A percentile compares a stretch with the other conserved stretches of the same genome.
phyloP scores from a whole-genome alignment of 2,888 invertebrate species.

The Scaptomyza flava region DNA sequence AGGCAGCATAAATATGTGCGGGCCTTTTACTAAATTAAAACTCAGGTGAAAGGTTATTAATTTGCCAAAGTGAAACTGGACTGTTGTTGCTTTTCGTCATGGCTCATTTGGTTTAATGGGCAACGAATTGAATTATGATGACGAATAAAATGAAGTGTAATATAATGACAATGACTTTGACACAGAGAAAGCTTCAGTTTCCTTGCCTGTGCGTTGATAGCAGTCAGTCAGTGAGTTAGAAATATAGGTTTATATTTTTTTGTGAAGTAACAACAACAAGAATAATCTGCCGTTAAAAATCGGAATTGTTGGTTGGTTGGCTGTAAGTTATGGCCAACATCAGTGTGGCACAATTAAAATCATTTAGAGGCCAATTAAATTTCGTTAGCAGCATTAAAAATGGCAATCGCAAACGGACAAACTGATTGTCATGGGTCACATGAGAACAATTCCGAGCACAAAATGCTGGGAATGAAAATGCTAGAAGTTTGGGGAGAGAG shows the following conservation, averaged over 20 bases:
- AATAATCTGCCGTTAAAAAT: background rate
- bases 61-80: conserved; percentile 65
- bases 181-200: conserved; percentile 7
- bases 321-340: conserved; percentile 75
- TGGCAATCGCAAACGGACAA: conserved; percentile 43
- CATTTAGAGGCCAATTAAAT: conserved; percentile 80
- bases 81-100: conserved; percentile 34
- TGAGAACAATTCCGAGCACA: conserved; percentile 69
- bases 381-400: conserved; percentile 78
- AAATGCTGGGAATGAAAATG: background rate
- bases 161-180: conserved; percentile 23
- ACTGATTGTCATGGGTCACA: conserved; percentile 63
- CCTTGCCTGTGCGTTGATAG: no score
- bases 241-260: no score
- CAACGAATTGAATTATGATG: conserved; percentile 30
- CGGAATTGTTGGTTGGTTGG: conserved; percentile 48
- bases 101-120: conserved; percentile 71
- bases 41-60: conserved; percentile 79
- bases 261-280: no score
- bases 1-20: conserved; percentile 49
- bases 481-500: background rate
- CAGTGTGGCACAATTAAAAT: conserved; percentile 80
- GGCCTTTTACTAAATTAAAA: conserved; percentile 73
- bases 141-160: conserved; percentile 44
- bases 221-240: no score